Evolutionary conservation across 2,113 vertebrate genomes (phyloP).

Genomic region (Elephantulus edwardii): DNA sequence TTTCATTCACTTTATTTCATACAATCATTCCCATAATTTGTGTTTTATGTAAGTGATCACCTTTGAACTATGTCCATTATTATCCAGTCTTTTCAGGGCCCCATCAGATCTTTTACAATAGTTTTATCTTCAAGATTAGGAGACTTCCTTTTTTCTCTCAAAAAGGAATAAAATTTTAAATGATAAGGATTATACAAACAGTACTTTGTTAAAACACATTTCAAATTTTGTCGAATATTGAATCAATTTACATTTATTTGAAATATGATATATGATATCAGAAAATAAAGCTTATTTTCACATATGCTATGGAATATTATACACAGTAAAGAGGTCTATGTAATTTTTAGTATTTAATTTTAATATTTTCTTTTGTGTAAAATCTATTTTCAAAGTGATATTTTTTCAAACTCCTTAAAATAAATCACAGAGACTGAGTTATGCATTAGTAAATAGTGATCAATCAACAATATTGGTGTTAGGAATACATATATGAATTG

Average conservation of each 20-base stretch:
- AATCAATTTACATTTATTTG: neutral
- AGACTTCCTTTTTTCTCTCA: neutral
- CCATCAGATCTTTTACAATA: too few relatives aligned
- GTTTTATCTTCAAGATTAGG: neutral
- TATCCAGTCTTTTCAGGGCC: too few relatives aligned
- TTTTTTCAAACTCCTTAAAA: neutral
- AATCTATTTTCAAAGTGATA: neutral
- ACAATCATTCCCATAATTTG: too few relatives aligned
- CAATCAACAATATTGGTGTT: neutral
- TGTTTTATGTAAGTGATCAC: too few relatives aligned
- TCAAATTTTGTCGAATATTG: neutral
- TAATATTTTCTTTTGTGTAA: neutral
- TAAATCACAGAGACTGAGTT: neutral
- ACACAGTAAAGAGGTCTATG: neutral
- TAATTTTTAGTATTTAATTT: neutral
- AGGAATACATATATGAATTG: neutral
- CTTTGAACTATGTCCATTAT: too few relatives aligned
- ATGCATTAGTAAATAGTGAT: neutral
- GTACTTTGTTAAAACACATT: neutral
- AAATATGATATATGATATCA: neutral
- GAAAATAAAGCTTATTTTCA: neutral
- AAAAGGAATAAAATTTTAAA: neutral
- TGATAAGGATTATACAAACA: neutral
- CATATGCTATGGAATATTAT: neutral
- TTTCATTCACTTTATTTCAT: too few relatives aligned